Base-by-base conservation (phyloP, 2,113 vertebrate species). In the Cettia cetti region DNA sequence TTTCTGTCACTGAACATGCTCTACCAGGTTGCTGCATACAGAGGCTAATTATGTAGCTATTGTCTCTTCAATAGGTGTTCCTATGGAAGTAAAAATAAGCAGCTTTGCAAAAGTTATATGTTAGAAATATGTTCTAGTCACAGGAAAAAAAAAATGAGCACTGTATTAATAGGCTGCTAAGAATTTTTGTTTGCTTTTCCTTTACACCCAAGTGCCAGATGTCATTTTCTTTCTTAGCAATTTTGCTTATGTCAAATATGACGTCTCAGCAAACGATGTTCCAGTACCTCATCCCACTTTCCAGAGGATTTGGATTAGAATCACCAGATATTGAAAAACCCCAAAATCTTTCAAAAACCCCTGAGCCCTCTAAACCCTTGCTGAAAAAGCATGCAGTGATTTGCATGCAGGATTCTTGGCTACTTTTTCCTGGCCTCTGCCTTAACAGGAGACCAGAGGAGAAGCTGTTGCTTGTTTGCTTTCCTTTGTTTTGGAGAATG, bases 321-420 rank as follows among this genome's bases (percentile, higher is more conserved):
- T 86, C 10, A 40, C 22, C 30, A 81, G 47, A 19, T 83, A 37
- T 5, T n/a, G 42, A 71, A 44, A 37, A 21, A 1, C 0, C 16
- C 4, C 17, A 1, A 45, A 65, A 49, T 92, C 37, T 24, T 66
- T 57, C 60, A 74, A 61, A 44, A 16, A 4, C 4, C 7, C 10
- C 31, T 27, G n/a, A 59, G 26, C 26, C 9, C 30, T 79, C 52
- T 79, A 85, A 63, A 70, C 39, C 13, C 33, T 78, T 69, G 30
- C n/a, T 68, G 59, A 59, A 59, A 37, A 66, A 47, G 5, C 8
- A 35, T 1, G 1, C 28, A 64, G 39, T 0, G 0, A 39, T 69
- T 56, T 89, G 30, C 1, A 0, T 57, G 57, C n/a, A 49, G 15
- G 28, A 61, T 87, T 83, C 52, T 57, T 66, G 56, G 11, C 16